Base-by-base conservation (phyloP, 2,888 invertebrate species). In the Drosophila emarginata region DNA sequence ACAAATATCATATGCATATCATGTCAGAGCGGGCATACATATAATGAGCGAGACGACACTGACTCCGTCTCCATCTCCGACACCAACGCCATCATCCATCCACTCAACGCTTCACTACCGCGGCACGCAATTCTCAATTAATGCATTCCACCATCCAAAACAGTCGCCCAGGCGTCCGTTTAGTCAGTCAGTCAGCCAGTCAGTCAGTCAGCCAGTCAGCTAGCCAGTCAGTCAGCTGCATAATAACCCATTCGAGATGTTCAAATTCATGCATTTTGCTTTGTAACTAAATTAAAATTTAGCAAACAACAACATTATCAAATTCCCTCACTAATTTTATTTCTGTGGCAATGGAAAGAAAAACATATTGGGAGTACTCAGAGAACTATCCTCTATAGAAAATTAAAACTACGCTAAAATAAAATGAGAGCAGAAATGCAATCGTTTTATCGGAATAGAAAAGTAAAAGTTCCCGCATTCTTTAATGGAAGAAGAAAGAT, bases 1-100 rank as follows among this genome's bases (percentile, higher is more conserved):
- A 82, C 86, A 79, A 85, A 84, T 83, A 88, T 88, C 87, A 87
- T 87, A 85, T 87, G 85, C 88, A 81, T 79, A 88, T 87, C 85
- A 88, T 84, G 88, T 77, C 84, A 70, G 75, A 61, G 64, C 52
- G 61, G 62, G 71, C 67, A 69, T 32, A 32, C 11, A 32, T 32
- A 58, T 84, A 87, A 80, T 83, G 84, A 81, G 82, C 81, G 77
- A 69, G 61, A 79, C 74, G 60, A 69, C 62, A 63, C 66, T 53
- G 66, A 58, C 53, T 53, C 32, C 32, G 9, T 9, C 32, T 32
- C 57, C 65, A 37, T 28, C 51, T 50, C 32, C 26, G 26, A 66
- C 67, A 56, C 65, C 64, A 51, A 60, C 53, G 60, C 69, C 59
- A 21, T 11, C 45, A 12, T 11, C 45, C 21, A 18, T 12, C 12